Base-by-base conservation (phyloP, 2,113 vertebrate genomes). In the Atherinomorus stipes region DNA sequence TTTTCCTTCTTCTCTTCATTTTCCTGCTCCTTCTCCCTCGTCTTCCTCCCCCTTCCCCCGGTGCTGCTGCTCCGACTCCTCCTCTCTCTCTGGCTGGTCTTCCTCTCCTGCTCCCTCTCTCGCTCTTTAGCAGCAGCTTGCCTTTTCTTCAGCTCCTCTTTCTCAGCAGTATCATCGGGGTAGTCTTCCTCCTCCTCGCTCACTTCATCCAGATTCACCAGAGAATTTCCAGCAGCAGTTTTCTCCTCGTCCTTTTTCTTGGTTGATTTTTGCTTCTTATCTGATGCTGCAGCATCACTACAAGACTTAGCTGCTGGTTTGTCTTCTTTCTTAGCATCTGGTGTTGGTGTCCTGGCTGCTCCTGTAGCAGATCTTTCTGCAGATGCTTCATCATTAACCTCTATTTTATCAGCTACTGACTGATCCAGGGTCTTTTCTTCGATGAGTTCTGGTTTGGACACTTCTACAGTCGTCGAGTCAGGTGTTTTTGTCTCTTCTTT, bases 161-260 rank as follows among this genome's bases (percentile, higher is more conserved):
- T 88, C 72, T 95, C 93, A 18, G 94, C 94, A 31, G 94, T 91
- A 45, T 96, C 96, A 12, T 97, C 94, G 0, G 94, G 94, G 37
- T 91, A 57, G 10, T 85, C 81, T 0, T 95, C 95, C 76, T 97
- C 96, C 18, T 95, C 95, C 56, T 96, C 96, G 2, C 95, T 95
- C 0, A 96, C 94, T 47, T 97, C 93, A 26, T 98, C 96, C 83
- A 98, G 59, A 2, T 93, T 96, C 28, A 96, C 93, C 47, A 96
- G 50, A 84, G 91, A 15, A 66, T 57, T 63, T 1, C 11, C 18
- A 9, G 3, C 7, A 1, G 8, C 4, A 1, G 3, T 2, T 2
- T 16, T 0, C 2, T 22, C 10, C 0, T 72, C 25, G 2, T 22
- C 10, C 0, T 72, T 28, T 34, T 18, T 51, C 12, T 72, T 19